Evolutionary conservation across 2,888 invertebrate species (phyloP), one percentile per base, ranked within the genome.

Genomic region (Cloeon dipterum): DNA sequence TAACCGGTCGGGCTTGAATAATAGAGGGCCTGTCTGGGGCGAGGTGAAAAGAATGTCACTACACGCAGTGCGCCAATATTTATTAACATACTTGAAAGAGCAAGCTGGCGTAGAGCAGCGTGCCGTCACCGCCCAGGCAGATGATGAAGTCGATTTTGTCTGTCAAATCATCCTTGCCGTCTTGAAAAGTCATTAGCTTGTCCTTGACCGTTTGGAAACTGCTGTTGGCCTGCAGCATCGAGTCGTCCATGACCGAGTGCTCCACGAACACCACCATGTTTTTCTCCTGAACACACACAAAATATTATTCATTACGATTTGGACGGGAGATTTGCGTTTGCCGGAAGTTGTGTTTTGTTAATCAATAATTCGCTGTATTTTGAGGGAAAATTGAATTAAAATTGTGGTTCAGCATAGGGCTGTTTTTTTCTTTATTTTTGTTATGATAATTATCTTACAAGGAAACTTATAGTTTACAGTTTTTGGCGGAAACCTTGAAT

Each of bases 91-190:
- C 66, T 59, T 69, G 83, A 52, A 94, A 94, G 33, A 94, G 61
- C 33, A 91, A 74, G 50, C 91, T 89, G 37, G 93, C 94, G 53
- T 94, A 91, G 10, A 94, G 60, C 14, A 94, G 61, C 0, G 94
- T 94, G n/a, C 94, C 94, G 55, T 94, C 94, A 10, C 94, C 94
- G 1, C 94, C 94, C 33, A 94, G 63, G 52, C 93, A 93, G 41
- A 94, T 78, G 48, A 94, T 91, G 53, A 94, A 91, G 61, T 94
- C 94, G 44, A 94, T 89, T 57, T 88, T 85, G 59, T 91, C 89
- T 11, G 89, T 89, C 40, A 94, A 68, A 58, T 91, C 88, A 56
- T 93, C 91, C 36, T 85, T 81, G 42, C 85, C 83, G 48, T 91
- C 88, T 42, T 75, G 68, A 54, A 61, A 68, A 3, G 85, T 85